These are phyloP conservation scores for Sarcophaga subvicina DNA, from an alignment of 2,888 invertebrate species.

Conservation along the genomic window DNA sequence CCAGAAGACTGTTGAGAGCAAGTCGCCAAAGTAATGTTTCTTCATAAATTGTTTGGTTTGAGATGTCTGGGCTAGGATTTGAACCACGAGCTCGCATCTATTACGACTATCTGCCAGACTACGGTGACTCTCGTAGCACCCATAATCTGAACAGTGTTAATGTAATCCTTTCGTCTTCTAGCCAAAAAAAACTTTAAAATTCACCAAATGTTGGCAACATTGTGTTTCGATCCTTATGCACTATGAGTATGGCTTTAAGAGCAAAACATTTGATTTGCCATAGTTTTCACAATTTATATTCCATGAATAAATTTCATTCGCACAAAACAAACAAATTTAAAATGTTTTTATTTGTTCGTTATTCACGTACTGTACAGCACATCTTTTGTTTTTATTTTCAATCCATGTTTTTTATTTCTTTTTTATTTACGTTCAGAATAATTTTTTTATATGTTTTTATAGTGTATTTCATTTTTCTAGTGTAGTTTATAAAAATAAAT, in stretches of 20 bases:
- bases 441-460: background rate
- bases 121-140: background rate
- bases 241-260: constrained; percentile 20
- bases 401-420: constrained; percentile 27
- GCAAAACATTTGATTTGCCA: constrained; percentile 47
- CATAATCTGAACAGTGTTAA: background rate
- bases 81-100: too few relatives aligned
- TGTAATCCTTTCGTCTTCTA: background rate
- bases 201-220: constrained; percentile 45
- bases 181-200: constrained; percentile 25
- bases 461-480: constrained; percentile 9
- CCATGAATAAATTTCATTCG: constrained; percentile 31
- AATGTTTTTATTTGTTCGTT: constrained; percentile 56
- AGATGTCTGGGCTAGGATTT: too few relatives aligned
- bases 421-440: constrained; percentile 12
- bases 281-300: constrained; percentile 51
- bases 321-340: constrained; percentile 39
- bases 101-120: background rate
- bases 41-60: too few relatives aligned
- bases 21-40: too few relatives aligned
- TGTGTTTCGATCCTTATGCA: background rate
- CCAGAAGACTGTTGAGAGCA: too few relatives aligned
- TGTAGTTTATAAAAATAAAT: constrained; percentile 28
- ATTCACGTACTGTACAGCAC: constrained; percentile 57
- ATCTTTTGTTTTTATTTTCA: constrained; percentile 41